phyloP scores from a whole-genome alignment of 2,888 invertebrate genomes.

The Sinodicranocentrus sp. region DNA sequence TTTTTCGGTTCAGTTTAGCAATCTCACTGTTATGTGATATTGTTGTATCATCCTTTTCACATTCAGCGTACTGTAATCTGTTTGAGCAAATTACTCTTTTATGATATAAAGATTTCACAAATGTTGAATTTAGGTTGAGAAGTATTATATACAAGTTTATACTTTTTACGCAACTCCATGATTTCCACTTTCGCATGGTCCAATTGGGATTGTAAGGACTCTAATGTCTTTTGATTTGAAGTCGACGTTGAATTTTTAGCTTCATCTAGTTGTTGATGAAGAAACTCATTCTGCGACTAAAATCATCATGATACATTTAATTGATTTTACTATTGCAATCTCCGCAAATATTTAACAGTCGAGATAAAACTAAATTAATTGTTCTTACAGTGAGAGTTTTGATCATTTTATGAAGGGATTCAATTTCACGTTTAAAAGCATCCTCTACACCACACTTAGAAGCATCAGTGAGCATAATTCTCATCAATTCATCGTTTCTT shows the following conservation, averaged over 20 bases:
- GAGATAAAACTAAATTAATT: too few relatives aligned
- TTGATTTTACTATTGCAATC: too few relatives aligned
- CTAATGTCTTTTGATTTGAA: neutral
- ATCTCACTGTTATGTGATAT: conserved; percentile 52
- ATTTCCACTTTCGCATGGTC: conserved; percentile 24
- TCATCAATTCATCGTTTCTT: conserved; percentile 54
- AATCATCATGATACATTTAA: too few relatives aligned
- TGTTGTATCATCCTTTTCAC: conserved; percentile 43
- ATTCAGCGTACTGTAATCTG: conserved; percentile 35
- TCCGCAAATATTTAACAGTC: too few relatives aligned
- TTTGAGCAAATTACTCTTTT: neutral
- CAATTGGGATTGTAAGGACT: conserved; percentile 18
- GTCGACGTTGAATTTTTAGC: neutral
- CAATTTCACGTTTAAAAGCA: conserved; percentile 40
- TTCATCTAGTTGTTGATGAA: conserved; percentile 51
- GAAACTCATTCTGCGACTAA: conserved; percentile 37
- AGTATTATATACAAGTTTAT: neutral
- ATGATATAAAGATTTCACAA: neutral
- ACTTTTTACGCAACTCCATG: conserved; percentile 34
- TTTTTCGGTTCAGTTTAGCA: conserved; percentile 42
- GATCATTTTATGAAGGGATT: conserved; percentile 48
- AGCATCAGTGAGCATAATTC: conserved; percentile 35
- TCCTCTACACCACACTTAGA: conserved; percentile 39
- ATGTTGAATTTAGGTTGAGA: too few relatives aligned
- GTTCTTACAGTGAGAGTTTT: conserved; percentile 34